These are phyloP conservation scores for Ectemnius continuus DNA, from an alignment of 2,888 invertebrate species.

Conservation along the genomic window DNA sequence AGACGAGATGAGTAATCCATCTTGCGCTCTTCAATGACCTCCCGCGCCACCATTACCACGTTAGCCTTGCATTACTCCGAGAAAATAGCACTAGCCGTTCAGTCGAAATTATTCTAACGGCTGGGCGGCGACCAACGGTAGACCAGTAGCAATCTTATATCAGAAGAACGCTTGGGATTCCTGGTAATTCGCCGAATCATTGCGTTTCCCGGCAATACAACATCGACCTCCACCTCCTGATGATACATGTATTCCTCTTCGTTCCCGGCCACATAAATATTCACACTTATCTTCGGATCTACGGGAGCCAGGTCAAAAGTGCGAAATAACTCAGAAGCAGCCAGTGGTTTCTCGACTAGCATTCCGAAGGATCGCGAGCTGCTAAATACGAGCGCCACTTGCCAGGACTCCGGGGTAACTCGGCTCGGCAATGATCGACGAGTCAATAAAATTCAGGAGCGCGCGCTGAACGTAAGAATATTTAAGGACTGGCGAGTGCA, in stretches of 20 bases:
- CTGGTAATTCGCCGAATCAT: conserved; percentile 53
- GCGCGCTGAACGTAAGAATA: too few species aligned
- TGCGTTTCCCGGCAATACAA: conserved; percentile 57
- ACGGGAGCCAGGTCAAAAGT: background rate
- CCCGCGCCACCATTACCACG: conserved; percentile 11
- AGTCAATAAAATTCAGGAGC: too few species aligned
- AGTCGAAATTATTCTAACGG: conserved; percentile 44
- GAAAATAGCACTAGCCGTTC: conserved; percentile 49
- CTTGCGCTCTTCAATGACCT: background rate
- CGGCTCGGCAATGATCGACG: too few species aligned
- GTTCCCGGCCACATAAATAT: conserved; percentile 35
- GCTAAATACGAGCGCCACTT: background rate
- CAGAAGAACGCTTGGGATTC: conserved; percentile 34
- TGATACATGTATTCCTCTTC: conserved; percentile 51
- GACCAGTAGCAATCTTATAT: background rate
- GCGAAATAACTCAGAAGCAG: background rate
- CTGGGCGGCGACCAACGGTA: conserved; percentile 34
- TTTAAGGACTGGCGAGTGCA: too few species aligned
- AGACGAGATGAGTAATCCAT: background rate
- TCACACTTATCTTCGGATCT: background rate
- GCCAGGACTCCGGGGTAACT: background rate
- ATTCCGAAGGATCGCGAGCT: background rate
- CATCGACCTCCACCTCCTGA: conserved; percentile 44
- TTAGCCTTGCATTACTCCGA: conserved; percentile 34
- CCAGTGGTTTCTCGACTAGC: background rate